Evolutionary conservation across 2,888 invertebrate genomes (phyloP), one percentile per base, ranked within the genome.

Genomic region (Macroteleia sp.): DNA sequence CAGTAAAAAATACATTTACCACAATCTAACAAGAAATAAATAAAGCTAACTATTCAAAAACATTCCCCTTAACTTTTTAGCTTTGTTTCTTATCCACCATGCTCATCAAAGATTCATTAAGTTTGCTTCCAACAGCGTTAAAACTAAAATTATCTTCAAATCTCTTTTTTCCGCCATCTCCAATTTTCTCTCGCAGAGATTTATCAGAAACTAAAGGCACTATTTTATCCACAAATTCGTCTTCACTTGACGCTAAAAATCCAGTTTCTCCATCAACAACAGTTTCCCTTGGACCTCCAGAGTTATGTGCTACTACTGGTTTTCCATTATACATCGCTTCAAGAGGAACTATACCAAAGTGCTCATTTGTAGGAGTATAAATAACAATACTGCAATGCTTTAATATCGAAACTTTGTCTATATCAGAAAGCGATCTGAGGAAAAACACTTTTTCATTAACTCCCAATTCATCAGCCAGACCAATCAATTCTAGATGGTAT

Each of bases 331-430:
- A 97, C 99, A 99, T 99, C 0, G 99, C 98, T 93, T 99, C 99
- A 59, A 99, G 92, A 0, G 99, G 99, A 6, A 99, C 99, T 85
- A 99, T 99, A 3, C 99, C 99, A 93, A 99, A 99, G 92, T 99
- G 99, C 91, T 99, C 99, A 89, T 97, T 96, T 1, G 96, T 95
- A 1, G 99, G 99, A 5, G 99, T 99, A 89, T 99, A 99, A 17
- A 99, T 89, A 16, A 99, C 92, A 79, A 96, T 96, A 61, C 94
- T 94, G 82, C 96, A 95, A 66, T 94, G 92, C 30, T 94, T 92
- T n/a, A 99, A 92, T 16, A 99, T 92, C 10, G 95, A 94, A 4
- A 96, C 93, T 92, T 99, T 99, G 62, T 95, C 94, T 36, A 93
- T 91, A 89, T 99, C 98, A 50, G 94, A 95, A 0, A 98, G 97